phyloP scores from a whole-genome alignment of 2,888 invertebrate species.

The Parochlus steinenii region DNA sequence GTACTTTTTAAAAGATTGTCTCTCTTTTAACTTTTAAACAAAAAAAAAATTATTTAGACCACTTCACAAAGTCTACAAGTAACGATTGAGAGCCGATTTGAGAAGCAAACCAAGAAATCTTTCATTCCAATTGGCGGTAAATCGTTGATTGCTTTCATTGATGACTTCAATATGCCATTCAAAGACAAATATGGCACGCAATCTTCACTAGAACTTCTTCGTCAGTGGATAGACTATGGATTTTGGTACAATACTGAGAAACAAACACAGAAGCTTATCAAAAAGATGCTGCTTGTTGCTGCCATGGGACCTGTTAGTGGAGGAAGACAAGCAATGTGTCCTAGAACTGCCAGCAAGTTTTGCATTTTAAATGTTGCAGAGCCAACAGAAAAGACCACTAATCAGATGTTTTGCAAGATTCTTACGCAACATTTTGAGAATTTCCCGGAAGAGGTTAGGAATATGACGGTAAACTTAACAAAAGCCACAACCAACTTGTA shows the following conservation, averaged over 20 bases:
- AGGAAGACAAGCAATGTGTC: constrained; percentile 61
- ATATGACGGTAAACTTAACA: constrained; percentile 46
- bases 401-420: constrained; percentile 73
- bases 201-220: constrained; percentile 68
- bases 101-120: constrained; percentile 73
- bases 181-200: constrained; percentile 79
- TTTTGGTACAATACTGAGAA: constrained; percentile 78
- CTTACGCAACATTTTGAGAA: constrained; percentile 57
- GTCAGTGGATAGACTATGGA: constrained; percentile 76
- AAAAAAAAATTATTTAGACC: constrained; percentile 34
- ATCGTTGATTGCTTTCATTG: constrained; percentile 72
- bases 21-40: not conserved
- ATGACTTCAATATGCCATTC: constrained; percentile 87
- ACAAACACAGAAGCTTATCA: constrained; percentile 59
- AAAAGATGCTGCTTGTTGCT: constrained; percentile 59
- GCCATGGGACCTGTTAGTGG: constrained; percentile 83
- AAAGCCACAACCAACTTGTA: constrained; percentile 63
- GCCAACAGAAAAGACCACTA: constrained; percentile 60
- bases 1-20: constrained; percentile 21
- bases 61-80: constrained; percentile 72
- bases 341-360: constrained; percentile 63
- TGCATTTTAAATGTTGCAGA: constrained; percentile 63
- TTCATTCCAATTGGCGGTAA: constrained; percentile 69
- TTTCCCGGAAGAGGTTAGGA: constrained; percentile 66
- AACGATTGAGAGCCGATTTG: constrained; percentile 67